A percentile compares a stretch with the other conserved stretches of the same genome.
Conservation (phyloP, 2,113 vertebrate genomes). For the Enhydra lutris region DNA sequence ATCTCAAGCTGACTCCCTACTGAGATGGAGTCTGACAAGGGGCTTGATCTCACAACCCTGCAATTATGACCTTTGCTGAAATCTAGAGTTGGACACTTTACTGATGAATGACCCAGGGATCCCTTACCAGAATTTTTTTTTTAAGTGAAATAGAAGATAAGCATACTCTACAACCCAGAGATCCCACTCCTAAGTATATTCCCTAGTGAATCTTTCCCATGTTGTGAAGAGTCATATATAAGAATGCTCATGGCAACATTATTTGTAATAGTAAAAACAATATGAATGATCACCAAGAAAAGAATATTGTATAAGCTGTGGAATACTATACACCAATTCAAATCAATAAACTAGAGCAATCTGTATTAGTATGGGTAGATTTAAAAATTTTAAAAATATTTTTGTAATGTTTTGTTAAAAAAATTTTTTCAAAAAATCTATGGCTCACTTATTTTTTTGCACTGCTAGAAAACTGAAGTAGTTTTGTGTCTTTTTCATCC, state of each 20-base stretch:
- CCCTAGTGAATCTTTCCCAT: not conserved
- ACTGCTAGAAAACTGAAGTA: conserved; percentile 28
- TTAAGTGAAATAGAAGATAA: not conserved
- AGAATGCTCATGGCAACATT: not conserved
- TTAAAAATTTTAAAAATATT: conserved; percentile 9
- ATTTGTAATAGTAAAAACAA: conserved; percentile 16
- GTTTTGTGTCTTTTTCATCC: conserved; percentile 26
- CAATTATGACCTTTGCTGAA: not conserved
- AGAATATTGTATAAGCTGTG: not conserved
- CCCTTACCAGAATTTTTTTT: not conserved
- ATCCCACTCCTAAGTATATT: not conserved
- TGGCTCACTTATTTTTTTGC: conserved; percentile 31
- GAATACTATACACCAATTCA: not conserved
- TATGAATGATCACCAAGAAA: not conserved
- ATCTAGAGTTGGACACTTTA: not conserved
- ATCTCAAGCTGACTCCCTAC: not conserved
- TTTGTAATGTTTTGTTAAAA: conserved; percentile 8
- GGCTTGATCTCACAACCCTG: not conserved
- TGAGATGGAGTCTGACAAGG: not conserved
- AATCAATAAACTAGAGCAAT: not conserved
- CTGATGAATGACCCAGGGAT: not conserved
- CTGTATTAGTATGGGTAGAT: not conserved
- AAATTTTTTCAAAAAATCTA: not conserved
- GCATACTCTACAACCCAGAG: not conserved
- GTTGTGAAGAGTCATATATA: not conserved